phyloP scores from a whole-genome alignment of 2,113 vertebrate genomes.

The Pholis gunnellus region DNA sequence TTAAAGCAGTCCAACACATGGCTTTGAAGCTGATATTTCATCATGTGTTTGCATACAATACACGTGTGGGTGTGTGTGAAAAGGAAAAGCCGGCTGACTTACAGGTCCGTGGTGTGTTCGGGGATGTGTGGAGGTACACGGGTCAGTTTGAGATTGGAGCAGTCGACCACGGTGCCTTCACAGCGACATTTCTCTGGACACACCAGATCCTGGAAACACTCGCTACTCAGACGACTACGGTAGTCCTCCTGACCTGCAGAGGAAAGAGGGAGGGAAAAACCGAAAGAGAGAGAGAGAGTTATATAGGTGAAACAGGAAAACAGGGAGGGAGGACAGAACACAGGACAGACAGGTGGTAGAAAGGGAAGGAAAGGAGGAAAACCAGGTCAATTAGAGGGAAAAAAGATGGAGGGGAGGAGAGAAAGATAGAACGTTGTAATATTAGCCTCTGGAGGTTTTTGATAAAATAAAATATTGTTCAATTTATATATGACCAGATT shows the following conservation, averaged over 20 bases:
- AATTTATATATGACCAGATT: background rate
- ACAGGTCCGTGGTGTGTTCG: constrained; percentile 95
- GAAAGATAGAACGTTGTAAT: constrained; percentile 2
- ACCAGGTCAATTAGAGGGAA: background rate
- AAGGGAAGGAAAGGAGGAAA: background rate
- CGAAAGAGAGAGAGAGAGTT: background rate
- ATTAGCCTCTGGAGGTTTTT: background rate
- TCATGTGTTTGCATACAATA: background rate
- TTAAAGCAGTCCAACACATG: constrained; percentile 22
- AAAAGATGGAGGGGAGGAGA: background rate
- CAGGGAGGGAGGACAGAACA: background rate
- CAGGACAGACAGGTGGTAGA: background rate
- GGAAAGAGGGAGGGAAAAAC: background rate
- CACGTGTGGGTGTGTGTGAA: background rate
- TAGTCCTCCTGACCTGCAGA: constrained; percentile 94
- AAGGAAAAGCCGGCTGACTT: constrained; percentile 68
- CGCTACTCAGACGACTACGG: constrained; percentile 91
- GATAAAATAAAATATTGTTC: background rate
- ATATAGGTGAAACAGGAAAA: background rate
- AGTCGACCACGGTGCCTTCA: constrained; percentile 95
- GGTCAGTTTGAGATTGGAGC: constrained; percentile 94
- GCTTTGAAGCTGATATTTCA: constrained; percentile 12
- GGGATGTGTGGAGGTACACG: constrained; percentile 91
- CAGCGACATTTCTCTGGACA: constrained; percentile 97
- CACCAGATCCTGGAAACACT: constrained; percentile 96